Evolutionary conservation across 2,113 vertebrate species (phyloP), one percentile per base, ranked within the genome.

Genomic region (Bucco capensis): DNA sequence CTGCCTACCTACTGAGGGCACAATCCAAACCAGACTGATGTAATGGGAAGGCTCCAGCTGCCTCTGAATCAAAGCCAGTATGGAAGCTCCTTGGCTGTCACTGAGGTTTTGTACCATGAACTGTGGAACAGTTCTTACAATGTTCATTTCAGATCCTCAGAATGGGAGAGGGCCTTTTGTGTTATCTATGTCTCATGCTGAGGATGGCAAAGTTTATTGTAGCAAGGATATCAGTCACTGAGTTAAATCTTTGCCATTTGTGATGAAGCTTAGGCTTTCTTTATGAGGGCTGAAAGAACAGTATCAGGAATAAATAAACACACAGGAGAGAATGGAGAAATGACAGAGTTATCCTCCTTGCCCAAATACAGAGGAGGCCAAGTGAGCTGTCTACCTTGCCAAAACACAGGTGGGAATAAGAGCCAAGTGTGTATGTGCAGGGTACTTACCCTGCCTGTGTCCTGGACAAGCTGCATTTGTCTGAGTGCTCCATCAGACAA

Each of bases 281-380:
- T 72, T 90, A 24, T 75, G 66, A 2, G 8, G 23, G 13, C n/a
- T 78, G 69, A 71, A 95, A 78, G 76, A 84, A 89, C 65, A 86
- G 71, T 50, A 66, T 3, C 31, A 90, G 24, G 54, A 81, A 94
- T 75, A 91, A 93, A 95, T 72, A 94, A 93, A 96, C 92, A 69
- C 53, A 81, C 2, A 64, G 61, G 88, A 54, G 23, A 66, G 69
- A 64, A 83, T 12, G 47, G 65, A 61, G 46, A 90, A 86, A 84
- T 0, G 0, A 33, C 35, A 78, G 37, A 88, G n/a, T 40, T 81
- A 40, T 31, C 31, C 61, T 90, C 61, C 49, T 88, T 90, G 25
- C 46, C 65, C 80, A 93, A 61, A 86, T 69, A 88, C 22, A 50
- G 5, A 46, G 53, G 35, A 81, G 35, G 74, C 50, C 88, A 95